A percentile compares a stretch with the other conserved stretches of the same genome.
Evolutionary conservation across 2,797 vertebrate species (phyloP).

Genomic region (Thaleichthys pacificus): DNA sequence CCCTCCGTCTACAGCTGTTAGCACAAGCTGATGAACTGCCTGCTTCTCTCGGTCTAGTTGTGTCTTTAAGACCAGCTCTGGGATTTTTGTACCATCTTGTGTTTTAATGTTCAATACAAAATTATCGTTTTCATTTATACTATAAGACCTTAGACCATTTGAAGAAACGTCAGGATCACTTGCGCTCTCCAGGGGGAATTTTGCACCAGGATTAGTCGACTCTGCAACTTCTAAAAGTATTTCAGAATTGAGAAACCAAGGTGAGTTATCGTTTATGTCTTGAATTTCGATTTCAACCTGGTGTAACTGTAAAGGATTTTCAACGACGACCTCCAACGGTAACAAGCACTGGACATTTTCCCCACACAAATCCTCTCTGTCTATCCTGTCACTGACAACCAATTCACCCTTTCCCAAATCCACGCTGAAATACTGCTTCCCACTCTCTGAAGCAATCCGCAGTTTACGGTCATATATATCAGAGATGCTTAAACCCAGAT

Average conservation of each 20-base stretch:
- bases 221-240: slow-evolving; percentile 37
- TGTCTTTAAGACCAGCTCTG: slow-evolving; percentile 56
- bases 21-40: slow-evolving; percentile 44
- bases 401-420: slow-evolving; percentile 47
- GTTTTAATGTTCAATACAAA: slow-evolving; percentile 56
- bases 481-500: slow-evolving; percentile 11
- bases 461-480: slow-evolving; percentile 22
- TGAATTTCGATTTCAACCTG: slow-evolving; percentile 42
- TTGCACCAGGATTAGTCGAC: slow-evolving; percentile 27
- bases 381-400: slow-evolving; percentile 45
- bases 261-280: slow-evolving; percentile 54
- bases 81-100: slow-evolving; percentile 34
- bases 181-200: slow-evolving; percentile 28
- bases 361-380: slow-evolving; percentile 60
- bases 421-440: slow-evolving; percentile 21
- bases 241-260: not conserved
- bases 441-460: slow-evolving; percentile 17
- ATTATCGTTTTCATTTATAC: slow-evolving; percentile 51
- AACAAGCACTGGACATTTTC: slow-evolving; percentile 42
- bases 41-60: slow-evolving; percentile 56
- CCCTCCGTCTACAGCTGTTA: slow-evolving; percentile 61
- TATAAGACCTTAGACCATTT: slow-evolving; percentile 55
- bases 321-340: slow-evolving; percentile 50
- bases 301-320: slow-evolving; percentile 40
- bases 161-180: slow-evolving; percentile 46